phyloP scores from a whole-genome alignment of 2,113 vertebrate genomes.

The Tapirus terrestris region DNA sequence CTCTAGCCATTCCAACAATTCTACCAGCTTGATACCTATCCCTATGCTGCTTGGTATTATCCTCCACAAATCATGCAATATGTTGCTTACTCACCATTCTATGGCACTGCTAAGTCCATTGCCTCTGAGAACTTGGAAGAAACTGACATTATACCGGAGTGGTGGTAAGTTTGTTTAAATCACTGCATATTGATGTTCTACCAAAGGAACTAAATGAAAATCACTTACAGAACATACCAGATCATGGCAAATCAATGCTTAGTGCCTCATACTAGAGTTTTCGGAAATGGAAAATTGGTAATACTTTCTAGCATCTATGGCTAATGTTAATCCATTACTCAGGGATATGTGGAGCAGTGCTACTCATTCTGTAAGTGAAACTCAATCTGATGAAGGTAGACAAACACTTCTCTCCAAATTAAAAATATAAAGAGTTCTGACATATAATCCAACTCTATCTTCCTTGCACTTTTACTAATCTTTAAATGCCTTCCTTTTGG shows the following conservation, averaged over 20 bases:
- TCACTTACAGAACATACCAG: neutral
- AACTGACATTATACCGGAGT: neutral
- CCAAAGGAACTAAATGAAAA: neutral
- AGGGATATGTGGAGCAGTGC: neutral
- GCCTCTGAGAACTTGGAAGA: neutral
- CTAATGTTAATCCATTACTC: neutral
- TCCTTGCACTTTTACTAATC: neutral
- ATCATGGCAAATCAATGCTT: neutral
- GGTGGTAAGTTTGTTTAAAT: slow-evolving; percentile 67
- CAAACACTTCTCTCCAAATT: neutral
- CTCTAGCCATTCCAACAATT: slow-evolving; percentile 10
- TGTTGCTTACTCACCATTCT: no score
- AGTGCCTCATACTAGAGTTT: neutral
- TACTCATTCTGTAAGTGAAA: neutral
- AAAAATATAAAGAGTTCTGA: neutral
- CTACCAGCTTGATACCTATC: neutral
- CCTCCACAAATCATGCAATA: neutral
- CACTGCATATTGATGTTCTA: neutral
- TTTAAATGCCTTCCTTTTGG: neutral
- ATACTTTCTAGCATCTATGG: neutral
- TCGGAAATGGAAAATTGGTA: neutral
- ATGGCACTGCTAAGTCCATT: neutral
- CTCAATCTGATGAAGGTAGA: neutral
- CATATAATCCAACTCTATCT: neutral
- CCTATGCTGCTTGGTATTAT: neutral